Conservation (phyloP, 2,888 invertebrate genomes). For the Liodrosophila aerea region DNA sequence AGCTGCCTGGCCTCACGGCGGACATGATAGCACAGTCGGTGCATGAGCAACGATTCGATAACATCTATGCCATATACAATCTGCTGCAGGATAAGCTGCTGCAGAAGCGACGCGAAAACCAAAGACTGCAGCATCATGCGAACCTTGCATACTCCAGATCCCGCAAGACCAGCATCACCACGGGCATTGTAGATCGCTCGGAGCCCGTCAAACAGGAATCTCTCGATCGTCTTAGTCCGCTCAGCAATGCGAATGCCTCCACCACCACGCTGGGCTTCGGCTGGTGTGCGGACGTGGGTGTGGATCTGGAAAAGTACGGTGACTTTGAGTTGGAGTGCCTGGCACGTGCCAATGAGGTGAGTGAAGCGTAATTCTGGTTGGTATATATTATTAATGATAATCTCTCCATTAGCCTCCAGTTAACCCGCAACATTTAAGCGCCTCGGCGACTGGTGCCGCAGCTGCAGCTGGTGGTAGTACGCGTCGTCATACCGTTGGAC, state of each 20-base stretch:
- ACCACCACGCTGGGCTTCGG: conserved; percentile 68
- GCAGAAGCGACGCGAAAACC: conserved; percentile 83
- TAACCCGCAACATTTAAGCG: conserved; percentile 74
- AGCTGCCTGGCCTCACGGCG: conserved; percentile 89
- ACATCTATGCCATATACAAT: conserved; percentile 96
- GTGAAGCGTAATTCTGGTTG: neutral
- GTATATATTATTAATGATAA: neutral
- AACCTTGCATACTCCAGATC: conserved; percentile 81
- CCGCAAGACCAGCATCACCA: conserved; percentile 86
- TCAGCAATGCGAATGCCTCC: conserved; percentile 78
- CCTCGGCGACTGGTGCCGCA: conserved; percentile 57
- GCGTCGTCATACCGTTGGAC: conserved; percentile 95
- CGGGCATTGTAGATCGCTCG: conserved; percentile 84
- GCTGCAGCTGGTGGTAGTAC: conserved; percentile 83
- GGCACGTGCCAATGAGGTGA: conserved; percentile 78
- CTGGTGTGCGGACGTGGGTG: conserved; percentile 79
- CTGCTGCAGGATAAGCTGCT: conserved; percentile 91
- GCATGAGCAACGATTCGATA: conserved; percentile 92
- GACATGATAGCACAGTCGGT: conserved; percentile 91
- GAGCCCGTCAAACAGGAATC: conserved; percentile 81
- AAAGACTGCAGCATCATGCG: conserved; percentile 82
- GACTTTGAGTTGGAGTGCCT: conserved; percentile 81
- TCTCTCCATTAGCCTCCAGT: conserved; percentile 44
- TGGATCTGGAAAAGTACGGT: conserved; percentile 81
- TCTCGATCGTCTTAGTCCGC: conserved; percentile 81